A percentile compares a stretch with the other conserved stretches of the same genome.
Conservation (phyloP, 2,888 invertebrate genomes). For the Scaptomyza reducta region DNA sequence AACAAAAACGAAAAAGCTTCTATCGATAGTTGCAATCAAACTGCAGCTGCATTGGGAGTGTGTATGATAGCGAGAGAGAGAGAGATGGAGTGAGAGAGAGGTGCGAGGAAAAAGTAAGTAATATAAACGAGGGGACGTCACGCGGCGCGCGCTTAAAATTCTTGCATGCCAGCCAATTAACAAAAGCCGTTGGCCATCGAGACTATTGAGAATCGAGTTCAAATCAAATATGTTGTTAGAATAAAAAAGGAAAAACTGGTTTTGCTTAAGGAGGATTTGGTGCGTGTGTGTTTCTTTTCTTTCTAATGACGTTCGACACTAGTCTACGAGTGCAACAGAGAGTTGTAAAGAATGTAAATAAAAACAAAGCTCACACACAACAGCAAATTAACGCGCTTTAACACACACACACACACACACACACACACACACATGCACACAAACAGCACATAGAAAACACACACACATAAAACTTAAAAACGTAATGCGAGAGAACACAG, state of each 20-base stretch:
- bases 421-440: slow-evolving; percentile 21
- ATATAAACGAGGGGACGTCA: slow-evolving; percentile 36
- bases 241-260: slow-evolving; percentile 46
- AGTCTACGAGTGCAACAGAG: slow-evolving; percentile 20
- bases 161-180: slow-evolving; percentile 62
- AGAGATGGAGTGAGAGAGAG: not conserved
- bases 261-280: slow-evolving; percentile 48
- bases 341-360: slow-evolving; percentile 44
- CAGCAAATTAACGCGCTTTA: slow-evolving; percentile 36
- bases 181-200: slow-evolving; percentile 44
- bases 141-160: slow-evolving; percentile 72
- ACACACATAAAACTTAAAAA: slow-evolving; percentile 19
- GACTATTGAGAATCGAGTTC: slow-evolving; percentile 42
- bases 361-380: slow-evolving; percentile 63
- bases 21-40: slow-evolving; percentile 53
- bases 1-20: slow-evolving; percentile 61
- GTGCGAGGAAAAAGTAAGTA: not conserved
- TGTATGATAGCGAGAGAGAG: not conserved
- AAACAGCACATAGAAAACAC: slow-evolving; percentile 24
- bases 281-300: not conserved
- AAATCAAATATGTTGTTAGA: slow-evolving; percentile 41
- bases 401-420: slow-evolving; percentile 41
- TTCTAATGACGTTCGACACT: slow-evolving; percentile 7
- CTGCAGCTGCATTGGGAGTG: slow-evolving; percentile 24
- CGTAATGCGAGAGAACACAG: slow-evolving; percentile 21